Conservation (phyloP, 2,113 vertebrate genomes). For the Rhegmatorhina hoffmannsi region DNA sequence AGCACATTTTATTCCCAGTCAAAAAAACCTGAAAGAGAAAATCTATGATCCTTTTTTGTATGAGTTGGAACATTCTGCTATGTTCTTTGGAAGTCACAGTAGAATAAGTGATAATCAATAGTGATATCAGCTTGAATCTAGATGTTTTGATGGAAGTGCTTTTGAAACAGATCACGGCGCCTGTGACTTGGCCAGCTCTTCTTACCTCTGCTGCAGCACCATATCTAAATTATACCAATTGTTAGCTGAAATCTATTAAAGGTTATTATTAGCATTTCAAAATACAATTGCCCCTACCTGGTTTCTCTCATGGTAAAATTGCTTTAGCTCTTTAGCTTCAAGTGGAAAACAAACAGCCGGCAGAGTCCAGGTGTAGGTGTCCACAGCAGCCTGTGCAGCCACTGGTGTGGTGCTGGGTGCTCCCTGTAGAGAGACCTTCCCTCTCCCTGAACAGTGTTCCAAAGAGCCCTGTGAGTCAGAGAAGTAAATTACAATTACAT, state of each 20-base stretch:
- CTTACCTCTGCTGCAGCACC: slow-evolving; percentile 58
- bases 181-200: slow-evolving; percentile 68
- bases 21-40: slow-evolving; percentile 29
- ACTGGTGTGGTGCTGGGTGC: not conserved
- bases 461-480: not conserved
- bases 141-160: slow-evolving; percentile 53
- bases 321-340: slow-evolving; percentile 53
- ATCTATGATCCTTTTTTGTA: slow-evolving; percentile 5
- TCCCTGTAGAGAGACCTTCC: not conserved
- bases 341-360: not conserved
- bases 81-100: slow-evolving; percentile 47
- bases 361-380: not conserved
- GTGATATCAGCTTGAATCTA: slow-evolving; percentile 61
- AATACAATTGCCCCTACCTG: slow-evolving; percentile 47
- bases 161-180: slow-evolving; percentile 66
- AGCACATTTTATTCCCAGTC: not conserved
- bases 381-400: not conserved
- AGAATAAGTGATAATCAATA: slow-evolving; percentile 76
- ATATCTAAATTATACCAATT: slow-evolving; percentile 62
- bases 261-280: slow-evolving; percentile 64
- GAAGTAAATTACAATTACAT: not conserved
- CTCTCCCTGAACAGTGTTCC: not conserved
- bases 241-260: slow-evolving; percentile 68
- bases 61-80: slow-evolving; percentile 44
- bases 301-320: slow-evolving; percentile 56